Conservation (phyloP, 2,888 invertebrate species). For the Calameuta pallipes region DNA sequence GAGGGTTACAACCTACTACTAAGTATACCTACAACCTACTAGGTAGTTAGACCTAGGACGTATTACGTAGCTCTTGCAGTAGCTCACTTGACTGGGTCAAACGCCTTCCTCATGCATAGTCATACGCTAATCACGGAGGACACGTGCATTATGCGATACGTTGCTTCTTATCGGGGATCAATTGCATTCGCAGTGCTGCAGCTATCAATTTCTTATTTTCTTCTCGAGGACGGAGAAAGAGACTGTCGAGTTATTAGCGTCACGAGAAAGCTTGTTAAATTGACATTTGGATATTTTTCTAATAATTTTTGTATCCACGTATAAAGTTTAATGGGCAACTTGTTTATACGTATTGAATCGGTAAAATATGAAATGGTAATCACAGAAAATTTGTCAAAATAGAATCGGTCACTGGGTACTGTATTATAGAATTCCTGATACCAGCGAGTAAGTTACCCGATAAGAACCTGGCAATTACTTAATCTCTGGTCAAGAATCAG, state of each 20-base stretch:
- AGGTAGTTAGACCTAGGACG: conserved; percentile 1
- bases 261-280: not conserved
- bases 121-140: conserved; percentile 37
- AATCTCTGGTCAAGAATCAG: conserved; percentile 47
- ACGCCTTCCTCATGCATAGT: conserved; percentile 42
- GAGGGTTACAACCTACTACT: not conserved
- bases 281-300: not conserved
- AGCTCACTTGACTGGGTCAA: conserved; percentile 42
- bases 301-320: not conserved
- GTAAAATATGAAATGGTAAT: not conserved
- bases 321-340: not conserved
- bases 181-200: not conserved
- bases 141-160: conserved; percentile 20
- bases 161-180: conserved; percentile 3
- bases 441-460: conserved; percentile 35
- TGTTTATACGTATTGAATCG: not conserved
- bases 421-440: not conserved
- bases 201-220: not conserved
- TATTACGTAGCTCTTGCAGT: conserved; percentile 4
- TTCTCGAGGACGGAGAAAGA: not conserved
- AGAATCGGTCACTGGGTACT: not conserved
- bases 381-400: not conserved
- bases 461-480: conserved; percentile 53
- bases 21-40: not conserved
- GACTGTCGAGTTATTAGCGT: not conserved